Base-by-base conservation (phyloP, 2,888 invertebrate species). In the Sinopyrophorus schimmeli region DNA sequence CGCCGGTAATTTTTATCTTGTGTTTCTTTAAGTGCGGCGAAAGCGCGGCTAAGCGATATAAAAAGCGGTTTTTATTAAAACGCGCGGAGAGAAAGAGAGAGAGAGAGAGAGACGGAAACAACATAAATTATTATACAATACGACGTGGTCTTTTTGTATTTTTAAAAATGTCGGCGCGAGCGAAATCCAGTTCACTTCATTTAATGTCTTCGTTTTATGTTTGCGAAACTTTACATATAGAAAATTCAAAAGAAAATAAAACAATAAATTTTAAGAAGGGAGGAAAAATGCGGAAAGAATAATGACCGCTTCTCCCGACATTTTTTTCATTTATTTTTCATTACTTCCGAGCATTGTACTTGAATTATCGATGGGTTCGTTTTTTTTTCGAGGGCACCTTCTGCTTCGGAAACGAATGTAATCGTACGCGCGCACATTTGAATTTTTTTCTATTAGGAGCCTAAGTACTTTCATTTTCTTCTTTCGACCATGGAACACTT, bases 151-250 rank as follows among this genome's bases (percentile, higher is more conserved):
- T 40, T 39, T 34, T 21, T 39, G 40, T 40, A 30, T n/a, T n/a
- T 47, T 24, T 34, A 9, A 11, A 47, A 48, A 42, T 48, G 28
- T 28, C 21, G 18, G 21, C 21, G 26, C 30, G 37, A 37, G 41
- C 31, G 42, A 31, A 37, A 48, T 42, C 17, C 42, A 27, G 41
- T 48, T 42, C 48, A 48, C 35, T 48, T 48, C 48, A 37, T 48
- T 48, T 48, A 48, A 48, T 35, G 42, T 40, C 40, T 34, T 34
- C 17, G 34, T 42, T 20, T 32, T 16, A 15, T 17, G 21, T 31
- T 31, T 9, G 23, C 11, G n/a, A 16, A 42, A 26, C 15, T 9
- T 32, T 17, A 32, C 15, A 24, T 14, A 28, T 6, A 30, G 40
- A 40, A 40, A 26, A 39, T 15, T 20, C 39, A 27, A 39, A n/a